Percentiles rank a stretch among this genome's conserved stretches.
phyloP scores from a whole-genome alignment of 2,797 vertebrate genomes.

The Enteromius afrohamiltoni region DNA sequence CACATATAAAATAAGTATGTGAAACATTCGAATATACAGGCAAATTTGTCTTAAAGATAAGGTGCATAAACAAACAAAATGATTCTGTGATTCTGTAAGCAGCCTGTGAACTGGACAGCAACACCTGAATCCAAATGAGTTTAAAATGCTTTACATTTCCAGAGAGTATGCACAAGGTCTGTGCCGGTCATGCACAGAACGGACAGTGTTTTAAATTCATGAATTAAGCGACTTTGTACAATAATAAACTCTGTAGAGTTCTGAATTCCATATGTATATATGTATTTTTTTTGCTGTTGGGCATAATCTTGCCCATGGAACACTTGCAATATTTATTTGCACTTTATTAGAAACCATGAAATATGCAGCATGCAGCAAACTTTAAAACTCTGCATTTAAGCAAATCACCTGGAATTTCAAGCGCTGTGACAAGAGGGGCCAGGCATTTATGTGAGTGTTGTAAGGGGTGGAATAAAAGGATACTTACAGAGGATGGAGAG shows the following conservation, averaged over 20 bases:
- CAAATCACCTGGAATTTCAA: conserved; percentile 1
- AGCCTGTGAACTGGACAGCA: conserved; percentile 1
- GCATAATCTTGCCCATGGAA: conserved; percentile 4
- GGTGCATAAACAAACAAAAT: conserved; percentile 44
- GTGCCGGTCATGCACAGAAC: neutral
- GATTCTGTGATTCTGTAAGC: conserved; percentile 1
- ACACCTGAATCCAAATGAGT: conserved; percentile 6
- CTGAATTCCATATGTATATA: neutral
- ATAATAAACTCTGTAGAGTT: conserved; percentile 18
- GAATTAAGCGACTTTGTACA: conserved; percentile 5
- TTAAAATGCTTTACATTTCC: conserved; percentile 9
- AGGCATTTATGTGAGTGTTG: too few relatives aligned
- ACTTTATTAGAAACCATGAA: conserved; percentile 37
- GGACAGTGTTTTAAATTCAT: neutral
- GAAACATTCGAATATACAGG: neutral
- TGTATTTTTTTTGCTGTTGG: conserved; percentile 15
- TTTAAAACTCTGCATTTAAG: conserved; percentile 11
- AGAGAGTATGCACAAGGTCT: neutral
- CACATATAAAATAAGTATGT: too few relatives aligned
- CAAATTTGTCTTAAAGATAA: neutral
- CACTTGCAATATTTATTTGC: conserved; percentile 40
- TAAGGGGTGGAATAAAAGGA: neutral
- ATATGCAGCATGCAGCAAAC: conserved; percentile 21
- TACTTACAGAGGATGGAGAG: conserved; percentile 59
- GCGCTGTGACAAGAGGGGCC: neutral